These are phyloP conservation scores for Hedya salicella DNA, from an alignment of 2,888 invertebrate species.

Conservation along the genomic window DNA sequence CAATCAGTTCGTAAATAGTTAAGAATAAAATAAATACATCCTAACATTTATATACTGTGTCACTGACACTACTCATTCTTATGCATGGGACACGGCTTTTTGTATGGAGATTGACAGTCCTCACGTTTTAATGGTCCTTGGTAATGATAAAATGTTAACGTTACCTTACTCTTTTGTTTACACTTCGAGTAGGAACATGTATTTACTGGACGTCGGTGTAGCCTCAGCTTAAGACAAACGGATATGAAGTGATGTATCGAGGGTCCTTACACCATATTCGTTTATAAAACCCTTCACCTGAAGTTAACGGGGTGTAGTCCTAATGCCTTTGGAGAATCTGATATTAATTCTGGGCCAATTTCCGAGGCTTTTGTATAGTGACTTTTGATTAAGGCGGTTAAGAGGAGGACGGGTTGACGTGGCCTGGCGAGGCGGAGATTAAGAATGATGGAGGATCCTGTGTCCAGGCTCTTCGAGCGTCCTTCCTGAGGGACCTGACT, in stretches of 20 bases:
- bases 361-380: slow-evolving; percentile 28
- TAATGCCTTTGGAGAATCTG: slow-evolving; percentile 34
- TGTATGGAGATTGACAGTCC: too few relatives aligned
- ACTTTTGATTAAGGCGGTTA: slow-evolving; percentile 34
- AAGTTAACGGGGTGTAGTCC: slow-evolving; percentile 44
- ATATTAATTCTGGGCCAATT: slow-evolving; percentile 32
- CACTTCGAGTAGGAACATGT: too few relatives aligned
- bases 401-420: slow-evolving; percentile 33
- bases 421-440: slow-evolving; percentile 25
- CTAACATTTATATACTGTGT: too few relatives aligned
- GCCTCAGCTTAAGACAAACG: slow-evolving; percentile 31
- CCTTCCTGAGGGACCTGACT: neutral
- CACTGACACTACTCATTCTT: too few relatives aligned
- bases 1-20: too few relatives aligned
- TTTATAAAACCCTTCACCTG: slow-evolving; percentile 46
- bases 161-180: too few relatives aligned
- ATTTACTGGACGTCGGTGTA: neutral
- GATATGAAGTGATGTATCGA: slow-evolving; percentile 57
- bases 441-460: slow-evolving; percentile 20
- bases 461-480: neutral
- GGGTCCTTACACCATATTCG: slow-evolving; percentile 43
- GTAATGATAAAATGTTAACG: too few relatives aligned
- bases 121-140: too few relatives aligned
- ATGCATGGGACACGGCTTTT: too few relatives aligned
- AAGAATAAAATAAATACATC: too few relatives aligned